Base-by-base conservation (phyloP, 2,797 vertebrate species). In the Mastacembelus armatus region DNA sequence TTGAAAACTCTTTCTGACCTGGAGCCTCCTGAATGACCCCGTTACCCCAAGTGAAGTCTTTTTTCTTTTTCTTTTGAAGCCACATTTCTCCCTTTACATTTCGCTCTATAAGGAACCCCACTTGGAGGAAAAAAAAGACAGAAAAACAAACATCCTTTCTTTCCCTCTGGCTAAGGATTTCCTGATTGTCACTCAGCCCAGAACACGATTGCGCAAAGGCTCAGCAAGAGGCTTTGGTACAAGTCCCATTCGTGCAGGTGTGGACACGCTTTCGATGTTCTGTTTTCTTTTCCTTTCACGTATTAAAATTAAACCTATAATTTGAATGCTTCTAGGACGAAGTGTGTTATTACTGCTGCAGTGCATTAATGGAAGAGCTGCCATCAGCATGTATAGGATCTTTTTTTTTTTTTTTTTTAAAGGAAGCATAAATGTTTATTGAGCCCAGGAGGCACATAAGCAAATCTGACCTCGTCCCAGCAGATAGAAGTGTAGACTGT, bases 391-490 rank as follows among this genome's bases (percentile, higher is more conserved):
- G 80, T 64, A 74, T 77, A 78, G 63, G 45, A 75, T 77, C 71
- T 56, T 38, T 66, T 44, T 35, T 47, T 43, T 8, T 51, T 71
- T 75, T n/a, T 68, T 16, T 15, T 73, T 69, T 65, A 66, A n/a
- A 55, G 50, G 42, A n/a, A 66, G 77, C 27, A 21, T 81, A 76
- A 85, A 88, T 77, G 85, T 92, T 92, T 89, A 90, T 81, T 63
- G 64, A 63, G 52, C 90, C 89, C 74, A 0, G 7, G 77, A 84
- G 89, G 82, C 66, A 16, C 49, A 5, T 82, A 78, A 89, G 82
- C 71, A 74, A 68, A 80, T 81, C 81, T 86, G 89, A 92, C 87
- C 85, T 91, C 86, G 89, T 84, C 72, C 42, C 51, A 33, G 60
- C 69, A 61, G 69, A 89, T 67, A 65, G 52, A 60, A 54, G 56